Base-by-base conservation (phyloP, 2,797 vertebrate genomes). In the Chlorospingus semifuscus region DNA sequence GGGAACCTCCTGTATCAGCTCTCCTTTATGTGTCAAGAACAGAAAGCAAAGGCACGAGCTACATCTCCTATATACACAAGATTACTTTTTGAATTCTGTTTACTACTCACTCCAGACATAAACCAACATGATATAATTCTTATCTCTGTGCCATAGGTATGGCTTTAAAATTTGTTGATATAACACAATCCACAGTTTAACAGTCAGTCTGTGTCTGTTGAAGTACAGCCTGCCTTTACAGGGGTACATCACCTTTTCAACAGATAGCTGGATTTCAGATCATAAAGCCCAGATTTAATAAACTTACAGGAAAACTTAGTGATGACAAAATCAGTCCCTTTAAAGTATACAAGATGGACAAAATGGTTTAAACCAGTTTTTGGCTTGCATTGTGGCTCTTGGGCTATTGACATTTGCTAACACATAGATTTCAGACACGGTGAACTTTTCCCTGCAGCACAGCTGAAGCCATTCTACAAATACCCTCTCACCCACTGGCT, bases 361-460 rank as follows among this genome's bases (percentile, higher is more conserved):
- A 55, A 83, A 74, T 0, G 9, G 20, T 76, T 63, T 86, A 87
- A 80, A 32, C 4, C 56, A 37, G 11, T 18, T 86, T 64, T 27
- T 34, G n/a, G 30, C 39, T 78, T 39, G n/a, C 65, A 26, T 8
- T 70, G 53, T 29, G 53, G 78, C 95, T 94, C 90, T 94, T 91
- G 82, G 49, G 60, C 66, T 65, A 36, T 71, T 96, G 71, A 95
- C 93, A 92, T 95, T 95, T 96, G 65, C 83, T 89, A 46, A 92
- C 79, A 95, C 52, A 42, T 15, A 37, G 83, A 96, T 95, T 96
- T 94, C 89, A 59, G 74, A 50, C 55, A 20, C 2, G 1, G 9
- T 96, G 96, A 97, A 96, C 97, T 97, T 95, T 97, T 82, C 80
- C 96, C 96, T 93, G 26, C 68, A 78, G 3, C 1, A 4, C 64